Base-by-base conservation (phyloP, 23 tunicate species). In the Oikopleura dioica region DNA sequence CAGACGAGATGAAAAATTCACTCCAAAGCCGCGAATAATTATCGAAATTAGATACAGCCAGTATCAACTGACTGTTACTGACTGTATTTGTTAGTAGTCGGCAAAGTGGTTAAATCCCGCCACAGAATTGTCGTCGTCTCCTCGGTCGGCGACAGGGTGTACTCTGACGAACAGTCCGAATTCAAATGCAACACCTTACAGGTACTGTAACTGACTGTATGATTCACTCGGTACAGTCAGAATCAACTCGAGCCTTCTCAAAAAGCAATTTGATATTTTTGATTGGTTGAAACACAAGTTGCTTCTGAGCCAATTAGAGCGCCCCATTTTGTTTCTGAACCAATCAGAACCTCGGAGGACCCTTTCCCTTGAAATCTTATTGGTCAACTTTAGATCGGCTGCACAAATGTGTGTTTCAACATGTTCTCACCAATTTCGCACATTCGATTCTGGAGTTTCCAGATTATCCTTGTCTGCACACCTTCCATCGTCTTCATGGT, bases 131-230 rank as follows among this genome's bases (percentile, higher is more conserved):
- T 94, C 1, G 88, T 94, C 21, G 88, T 94, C 23, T 86, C 99
- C 0, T 82, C 84, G 35, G 85, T 86, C 30, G 89, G 99, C 0
- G 99, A 94, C 69, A 82, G 99, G 69, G 99, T 94, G 35, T 94
- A 94, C 44, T 82, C 95, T n/a, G 99, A 94, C 50, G 99, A 94
- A 77, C 99, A 94, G 75, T 83, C 88, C 76, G 99, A 94, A 79
- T 94, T 94, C 76, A 94, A 83, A 37, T 94, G 99, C 68, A 94
- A 94, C 79, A 85, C 95, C 9, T 31, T 63, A 50, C 87, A 94
- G 84, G 96, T 89, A 37, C 4, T 51, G 23, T 16, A 12, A 68
- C 36, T 34, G 24, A 34, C 12, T 36, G 12, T 5, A 23, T 76
- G 36, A 28, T 28, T 12, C 36, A 76, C 9, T 76, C 23, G 35